phyloP scores from a whole-genome alignment of 1,140 invertebrate genomes.

The Tyrophagus putrescentiae region DNA sequence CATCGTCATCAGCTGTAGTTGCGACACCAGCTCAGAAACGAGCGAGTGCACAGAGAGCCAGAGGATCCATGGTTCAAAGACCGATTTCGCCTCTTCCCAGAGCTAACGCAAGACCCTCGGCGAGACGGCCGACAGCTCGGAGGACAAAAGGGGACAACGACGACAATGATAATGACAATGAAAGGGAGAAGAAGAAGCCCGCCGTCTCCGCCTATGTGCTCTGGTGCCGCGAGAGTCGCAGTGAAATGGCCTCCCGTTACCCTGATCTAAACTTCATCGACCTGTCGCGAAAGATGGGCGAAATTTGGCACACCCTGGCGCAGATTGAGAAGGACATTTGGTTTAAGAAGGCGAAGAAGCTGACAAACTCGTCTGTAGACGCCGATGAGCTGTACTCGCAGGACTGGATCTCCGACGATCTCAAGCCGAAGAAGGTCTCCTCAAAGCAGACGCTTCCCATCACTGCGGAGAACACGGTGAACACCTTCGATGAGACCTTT shows the following conservation, averaged over 20 bases:
- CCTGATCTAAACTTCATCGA: conserved; percentile 41
- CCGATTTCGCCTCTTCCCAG: not conserved
- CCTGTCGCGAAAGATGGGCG: conserved; percentile 34
- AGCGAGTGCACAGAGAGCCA: too few species aligned
- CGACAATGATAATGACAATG: conserved; percentile 40
- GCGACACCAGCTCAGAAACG: too few species aligned
- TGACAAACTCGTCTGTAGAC: conserved; percentile 33
- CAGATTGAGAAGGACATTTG: conserved; percentile 38
- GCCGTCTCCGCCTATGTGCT: conserved; percentile 69
- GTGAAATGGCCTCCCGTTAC: conserved; percentile 50
- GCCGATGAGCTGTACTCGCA: not conserved
- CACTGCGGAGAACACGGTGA: not conserved
- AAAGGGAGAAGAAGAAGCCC: conserved; percentile 9
- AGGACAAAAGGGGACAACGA: conserved; percentile 18
- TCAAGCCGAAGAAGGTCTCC: conserved; percentile 36
- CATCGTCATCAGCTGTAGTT: too few species aligned
- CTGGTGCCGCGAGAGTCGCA: conserved; percentile 65
- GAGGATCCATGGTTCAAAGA: not conserved
- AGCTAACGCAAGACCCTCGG: not conserved
- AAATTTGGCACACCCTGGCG: conserved; percentile 35
- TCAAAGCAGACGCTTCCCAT: conserved; percentile 32
- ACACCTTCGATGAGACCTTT: not conserved
- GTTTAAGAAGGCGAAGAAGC: conserved; percentile 54
- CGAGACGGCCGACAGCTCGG: conserved; percentile 16
- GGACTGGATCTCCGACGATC: not conserved